Base-by-base conservation (phyloP, 2,888 invertebrate species). In the Monochamus alternatus region DNA sequence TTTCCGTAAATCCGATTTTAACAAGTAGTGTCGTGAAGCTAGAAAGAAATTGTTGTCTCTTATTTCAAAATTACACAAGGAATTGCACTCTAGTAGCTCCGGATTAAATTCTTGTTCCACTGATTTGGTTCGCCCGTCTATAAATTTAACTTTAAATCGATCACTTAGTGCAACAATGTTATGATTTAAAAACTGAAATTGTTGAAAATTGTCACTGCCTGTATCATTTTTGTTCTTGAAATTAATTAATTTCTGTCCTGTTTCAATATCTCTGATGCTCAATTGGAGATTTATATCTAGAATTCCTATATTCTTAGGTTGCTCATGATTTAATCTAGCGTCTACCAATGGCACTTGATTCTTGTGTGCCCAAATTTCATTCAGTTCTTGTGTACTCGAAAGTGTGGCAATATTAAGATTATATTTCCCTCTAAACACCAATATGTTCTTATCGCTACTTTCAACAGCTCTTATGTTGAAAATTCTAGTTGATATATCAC, bases 31-130 rank as follows among this genome's bases (percentile, higher is more conserved):
- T 66, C 79, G 69, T 12, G 83, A 75, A 12, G 74, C 67, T 14
- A 82, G 67, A 55, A 82, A 60, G 32, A 84, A 58, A 9, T 60
- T 72, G 71, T 80, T 73, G 10, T 78, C 70, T 14, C 78, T 8
- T 14, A 79, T 63, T 65, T 55, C 74, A 62, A 83, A 83, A 52
- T 75, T 82, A 65, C 79, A 84, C 8, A 84, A 74, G 7, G 78
- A 59, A 75, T 84, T 84, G 66, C 83, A 84, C 55, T 79, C 31
- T 64, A 79, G 75, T 52, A 84, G 62, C 67, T 83, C 72, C 10
- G 81, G 82, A 47, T 83, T 78, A 68, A 81, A 79, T 32, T 60
- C 65, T 14, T 74, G 65, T 65, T 76, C 74, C 63, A 77, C 51
- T 7, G 43, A 75, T n/a, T 77, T 70, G 32, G 60, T 71, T 22